phyloP scores from a whole-genome alignment of 1,140 invertebrate species.

The Patella vulgata region DNA sequence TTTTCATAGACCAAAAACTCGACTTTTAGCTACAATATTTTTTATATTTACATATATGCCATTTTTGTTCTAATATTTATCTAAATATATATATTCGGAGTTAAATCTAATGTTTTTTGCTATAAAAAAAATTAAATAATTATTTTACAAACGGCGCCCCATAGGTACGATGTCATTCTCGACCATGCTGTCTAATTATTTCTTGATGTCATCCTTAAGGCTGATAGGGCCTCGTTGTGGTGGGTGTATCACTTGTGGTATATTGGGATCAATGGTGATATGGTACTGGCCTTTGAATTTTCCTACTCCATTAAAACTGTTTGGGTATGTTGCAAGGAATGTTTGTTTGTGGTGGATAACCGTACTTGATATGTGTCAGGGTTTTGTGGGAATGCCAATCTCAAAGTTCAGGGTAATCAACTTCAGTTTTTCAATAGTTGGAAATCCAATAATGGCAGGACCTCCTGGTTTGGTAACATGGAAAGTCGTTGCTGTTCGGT shows the following conservation, averaged over 20 bases:
- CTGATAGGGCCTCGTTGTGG: conserved; percentile 19
- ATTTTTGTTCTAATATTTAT: too few relatives aligned
- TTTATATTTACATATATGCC: too few relatives aligned
- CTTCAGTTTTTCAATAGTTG: conserved; percentile 6
- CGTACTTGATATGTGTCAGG: too few relatives aligned
- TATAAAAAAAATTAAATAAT: too few relatives aligned
- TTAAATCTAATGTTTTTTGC: too few relatives aligned
- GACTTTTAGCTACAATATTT: too few relatives aligned
- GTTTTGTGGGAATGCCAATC: conserved; percentile 2
- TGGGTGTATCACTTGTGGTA: conserved; percentile 21
- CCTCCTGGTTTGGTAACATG: not conserved
- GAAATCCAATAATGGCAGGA: conserved; percentile 2
- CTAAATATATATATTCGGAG: too few relatives aligned
- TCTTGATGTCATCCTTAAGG: conserved; percentile 26
- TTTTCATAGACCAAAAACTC: too few relatives aligned
- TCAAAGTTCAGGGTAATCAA: conserved; percentile 7
- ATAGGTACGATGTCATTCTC: conserved; percentile 26
- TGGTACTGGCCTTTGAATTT: conserved; percentile 17
- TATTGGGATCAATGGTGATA: conserved; percentile 13
- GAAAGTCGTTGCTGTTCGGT: not conserved
- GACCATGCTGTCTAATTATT: conserved; percentile 31
- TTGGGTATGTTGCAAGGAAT: conserved; percentile 17
- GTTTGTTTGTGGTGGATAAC: conserved; percentile 15
- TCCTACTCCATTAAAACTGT: conserved; percentile 25
- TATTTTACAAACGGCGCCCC: too few relatives aligned